Conservation (phyloP, 2,113 vertebrate species). For the Neotragus pygmaeus region DNA sequence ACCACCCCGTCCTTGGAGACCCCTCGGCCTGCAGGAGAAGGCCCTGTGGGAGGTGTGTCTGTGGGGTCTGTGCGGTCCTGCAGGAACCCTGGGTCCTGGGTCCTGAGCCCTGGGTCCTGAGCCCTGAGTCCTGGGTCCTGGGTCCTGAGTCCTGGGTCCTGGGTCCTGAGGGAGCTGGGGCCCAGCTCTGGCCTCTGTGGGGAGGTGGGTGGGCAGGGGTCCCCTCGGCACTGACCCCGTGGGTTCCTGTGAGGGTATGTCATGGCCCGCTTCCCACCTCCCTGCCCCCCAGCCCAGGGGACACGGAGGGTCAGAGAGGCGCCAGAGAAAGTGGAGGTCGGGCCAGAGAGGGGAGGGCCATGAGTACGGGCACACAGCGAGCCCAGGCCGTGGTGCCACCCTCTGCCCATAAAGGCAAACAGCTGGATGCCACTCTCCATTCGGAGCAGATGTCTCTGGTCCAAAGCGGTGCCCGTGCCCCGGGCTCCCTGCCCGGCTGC, state of each 20-base stretch:
- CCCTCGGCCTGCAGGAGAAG: neutral
- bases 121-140: no score
- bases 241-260: neutral
- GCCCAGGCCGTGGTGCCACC: neutral
- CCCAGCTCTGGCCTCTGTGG: neutral
- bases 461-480: neutral
- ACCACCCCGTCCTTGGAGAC: neutral
- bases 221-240: fast-evolving
- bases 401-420: neutral
- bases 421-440: neutral
- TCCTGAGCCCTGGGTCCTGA: no score
- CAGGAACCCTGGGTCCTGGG: no score
- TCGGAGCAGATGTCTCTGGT: no score
- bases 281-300: neutral
- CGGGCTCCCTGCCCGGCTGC: no score
- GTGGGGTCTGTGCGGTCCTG: neutral
- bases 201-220: fast-evolving
- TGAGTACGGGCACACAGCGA: neutral
- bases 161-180: neutral
- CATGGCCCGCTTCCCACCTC: neutral
- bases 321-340: neutral
- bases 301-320: neutral
- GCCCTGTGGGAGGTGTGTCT: neutral
- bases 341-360: neutral
- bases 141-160: no score